Evolutionary conservation across 1,140 invertebrate species (phyloP), one percentile per base, ranked within the genome.

Genomic region (Lasaia peninsularis): DNA sequence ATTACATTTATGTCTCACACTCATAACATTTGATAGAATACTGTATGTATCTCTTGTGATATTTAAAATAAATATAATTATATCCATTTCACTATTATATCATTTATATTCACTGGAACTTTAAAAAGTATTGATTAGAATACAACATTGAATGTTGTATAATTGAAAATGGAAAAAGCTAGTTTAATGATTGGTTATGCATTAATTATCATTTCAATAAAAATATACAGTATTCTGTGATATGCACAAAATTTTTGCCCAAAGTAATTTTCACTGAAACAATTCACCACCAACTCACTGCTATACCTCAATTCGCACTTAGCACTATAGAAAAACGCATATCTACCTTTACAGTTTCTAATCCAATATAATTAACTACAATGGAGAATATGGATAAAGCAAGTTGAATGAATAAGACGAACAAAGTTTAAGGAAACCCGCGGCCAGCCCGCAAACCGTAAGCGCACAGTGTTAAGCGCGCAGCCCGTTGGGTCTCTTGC

Each of bases 11-110:
- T 33, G 50, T 28, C 24, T 20, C 21, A 28, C 49, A 40, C 24
- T 54, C 52, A 54, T 54, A 14, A 12, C 31, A 54, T 40, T 40
- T 40, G 12, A 40, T 40, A 40, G 14, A 40, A 40, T 40, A 40
- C 35, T 40, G 35, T 40, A 40, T 40, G 9, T 12, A 40, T 8
- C 6, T 6, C 24, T 0, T 7, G 8, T 28, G 0, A 28, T 28
- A 28, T 28, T 28, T 28, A n/a, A n/a, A n/a, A n/a, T n/a, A 28
- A 6, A 7, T 28, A 6, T 18, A 3, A 8, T 40, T 14, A 40
- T 14, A 14, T 2, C 14, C 14, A 1, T 18, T 16, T 37, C 12
- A 0, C 12, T 14, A 12, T 12, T 35, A 5, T 6, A 6, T 12
- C 14, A n/a, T 12, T 35, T 35, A 9, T 4, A 35, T n/a, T n/a